A percentile compares a stretch with the other conserved stretches of the same genome.
phyloP scores from a whole-genome alignment of 1,140 invertebrate species.

The Zaprionus davidi region DNA sequence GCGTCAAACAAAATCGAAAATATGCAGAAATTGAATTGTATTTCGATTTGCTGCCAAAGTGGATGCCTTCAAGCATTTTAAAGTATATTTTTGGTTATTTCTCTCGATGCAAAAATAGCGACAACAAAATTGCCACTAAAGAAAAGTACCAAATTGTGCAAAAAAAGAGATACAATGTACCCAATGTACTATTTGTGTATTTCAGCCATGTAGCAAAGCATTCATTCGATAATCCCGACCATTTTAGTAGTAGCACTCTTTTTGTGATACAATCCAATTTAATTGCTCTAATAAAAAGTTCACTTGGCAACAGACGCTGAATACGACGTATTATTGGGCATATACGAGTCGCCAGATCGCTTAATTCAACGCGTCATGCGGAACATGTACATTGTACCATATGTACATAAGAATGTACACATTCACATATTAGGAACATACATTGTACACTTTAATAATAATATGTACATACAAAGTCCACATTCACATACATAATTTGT shows the following conservation, averaged over 20 bases:
- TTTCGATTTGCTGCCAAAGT: constrained; percentile 25
- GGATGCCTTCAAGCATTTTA: constrained; percentile 4
- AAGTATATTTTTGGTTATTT: constrained; percentile 11
- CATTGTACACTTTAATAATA: too few relatives aligned
- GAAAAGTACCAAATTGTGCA: constrained; percentile 6
- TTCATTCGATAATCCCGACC: constrained; percentile 29
- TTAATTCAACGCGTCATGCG: constrained; percentile 51
- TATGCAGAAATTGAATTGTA: constrained; percentile 11
- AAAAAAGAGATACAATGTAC: constrained; percentile 12
- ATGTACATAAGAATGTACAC: constrained; percentile 19
- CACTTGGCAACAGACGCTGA: constrained; percentile 38
- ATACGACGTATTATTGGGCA: constrained; percentile 28
- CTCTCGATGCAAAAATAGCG: constrained; percentile 7
- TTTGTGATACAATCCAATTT: constrained; percentile 38
- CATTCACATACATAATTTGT: neutral
- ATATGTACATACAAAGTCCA: constrained; percentile 6
- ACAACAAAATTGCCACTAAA: constrained; percentile 9
- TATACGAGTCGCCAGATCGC: constrained; percentile 36
- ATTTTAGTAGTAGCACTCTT: constrained; percentile 23
- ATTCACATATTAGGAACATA: neutral
- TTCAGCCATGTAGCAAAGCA: constrained; percentile 1
- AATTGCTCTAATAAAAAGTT: constrained; percentile 49
- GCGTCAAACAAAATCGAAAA: constrained; percentile 28
- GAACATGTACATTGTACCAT: constrained; percentile 26
- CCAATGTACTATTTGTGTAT: constrained; percentile 11